Conservation (phyloP, 2,888 invertebrate species). For the Fragum whitleyi region DNA sequence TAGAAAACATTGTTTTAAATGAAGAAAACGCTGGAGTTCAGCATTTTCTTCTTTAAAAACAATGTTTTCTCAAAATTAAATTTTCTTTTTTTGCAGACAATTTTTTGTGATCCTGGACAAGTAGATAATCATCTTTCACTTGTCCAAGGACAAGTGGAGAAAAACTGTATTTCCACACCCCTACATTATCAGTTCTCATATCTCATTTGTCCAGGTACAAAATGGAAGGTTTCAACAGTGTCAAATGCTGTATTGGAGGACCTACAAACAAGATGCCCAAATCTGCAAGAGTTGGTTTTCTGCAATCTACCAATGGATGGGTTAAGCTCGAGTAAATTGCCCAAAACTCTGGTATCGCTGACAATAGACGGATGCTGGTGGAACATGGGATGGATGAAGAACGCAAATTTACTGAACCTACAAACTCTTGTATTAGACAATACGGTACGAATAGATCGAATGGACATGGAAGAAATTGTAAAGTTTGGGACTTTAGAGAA, state of each 20-base stretch:
- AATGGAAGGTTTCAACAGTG: slow-evolving; percentile 71
- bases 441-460: slow-evolving; percentile 68
- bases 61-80: too few relatives aligned
- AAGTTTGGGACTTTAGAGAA: slow-evolving; percentile 61
- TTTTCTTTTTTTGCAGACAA: too few relatives aligned
- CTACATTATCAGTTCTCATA: too few relatives aligned
- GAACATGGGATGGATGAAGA: slow-evolving; percentile 74
- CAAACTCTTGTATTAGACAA: slow-evolving; percentile 64
- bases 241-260: slow-evolving; percentile 79
- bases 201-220: slow-evolving; percentile 54
- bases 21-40: too few relatives aligned
- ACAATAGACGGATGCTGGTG: slow-evolving; percentile 68
- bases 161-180: too few relatives aligned
- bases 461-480: slow-evolving; percentile 68
- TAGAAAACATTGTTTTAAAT: too few relatives aligned
- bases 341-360: slow-evolving; percentile 65
- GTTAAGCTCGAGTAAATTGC: slow-evolving; percentile 66
- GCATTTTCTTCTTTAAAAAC: too few relatives aligned
- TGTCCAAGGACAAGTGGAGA: too few relatives aligned
- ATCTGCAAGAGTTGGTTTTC: slow-evolving; percentile 70
- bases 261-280: slow-evolving; percentile 77
- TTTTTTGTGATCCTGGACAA: too few relatives aligned
- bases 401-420: slow-evolving; percentile 65
- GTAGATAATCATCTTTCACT: too few relatives aligned
- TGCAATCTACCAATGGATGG: slow-evolving; percentile 67